Evolutionary conservation across 1,140 invertebrate genomes (phyloP).

Genomic region (Portunus trituberculatus): DNA sequence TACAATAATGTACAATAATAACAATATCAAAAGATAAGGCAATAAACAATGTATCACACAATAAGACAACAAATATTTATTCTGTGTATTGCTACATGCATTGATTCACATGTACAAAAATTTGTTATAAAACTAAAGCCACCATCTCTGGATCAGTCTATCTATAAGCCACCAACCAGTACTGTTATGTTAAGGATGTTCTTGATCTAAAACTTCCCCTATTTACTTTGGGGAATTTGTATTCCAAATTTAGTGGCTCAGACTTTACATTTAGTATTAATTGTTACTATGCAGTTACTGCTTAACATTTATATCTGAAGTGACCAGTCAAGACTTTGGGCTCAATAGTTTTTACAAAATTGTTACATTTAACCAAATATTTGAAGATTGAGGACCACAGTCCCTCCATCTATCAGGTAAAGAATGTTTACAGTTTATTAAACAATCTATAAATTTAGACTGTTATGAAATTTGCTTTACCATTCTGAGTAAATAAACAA

Average conservation of each 20-base stretch:
- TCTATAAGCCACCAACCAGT: background rate
- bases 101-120: slow-evolving; percentile 47
- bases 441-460: background rate
- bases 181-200: background rate
- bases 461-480: background rate
- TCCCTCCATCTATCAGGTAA: background rate
- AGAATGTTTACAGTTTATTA: background rate
- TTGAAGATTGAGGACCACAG: background rate
- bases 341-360: background rate
- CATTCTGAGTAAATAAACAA: background rate
- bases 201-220: background rate
- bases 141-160: slow-evolving; percentile 53
- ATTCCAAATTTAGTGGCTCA: no score
- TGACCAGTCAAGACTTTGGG: background rate
- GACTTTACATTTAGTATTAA: background rate
- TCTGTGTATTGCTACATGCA: slow-evolving; percentile 57
- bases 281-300: background rate
- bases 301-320: background rate
- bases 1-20: no score
- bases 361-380: background rate
- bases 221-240: no score
- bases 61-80: slow-evolving; percentile 67
- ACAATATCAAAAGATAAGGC: no score
- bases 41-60: no score
- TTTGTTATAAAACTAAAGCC: slow-evolving; percentile 65